A percentile compares a stretch with the other conserved stretches of the same genome.
These are phyloP conservation scores for Paratrypauchen microcephalus DNA, from an alignment of 2,797 vertebrate species.

Conservation along the genomic window DNA sequence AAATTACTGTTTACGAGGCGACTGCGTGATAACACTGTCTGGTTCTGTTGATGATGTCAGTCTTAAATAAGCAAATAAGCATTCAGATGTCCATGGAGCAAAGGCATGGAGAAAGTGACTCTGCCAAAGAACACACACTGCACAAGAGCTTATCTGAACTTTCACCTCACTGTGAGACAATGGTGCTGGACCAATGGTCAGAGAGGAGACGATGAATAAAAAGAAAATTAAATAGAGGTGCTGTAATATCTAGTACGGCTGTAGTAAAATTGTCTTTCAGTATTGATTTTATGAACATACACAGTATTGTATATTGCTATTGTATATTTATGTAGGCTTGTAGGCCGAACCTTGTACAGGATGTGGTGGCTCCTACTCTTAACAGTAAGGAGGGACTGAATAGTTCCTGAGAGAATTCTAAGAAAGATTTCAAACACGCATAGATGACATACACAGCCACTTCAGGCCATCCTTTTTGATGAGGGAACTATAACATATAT, in stretches of 20 bases:
- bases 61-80: conserved; percentile 7
- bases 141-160: conserved; percentile 9
- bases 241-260: not conserved
- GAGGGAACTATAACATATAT: too few species aligned
- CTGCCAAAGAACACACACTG: conserved; percentile 25
- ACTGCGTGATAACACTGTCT: not conserved
- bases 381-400: too few species aligned
- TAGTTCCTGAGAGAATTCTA: too few species aligned
- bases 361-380: too few species aligned
- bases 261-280: too few species aligned
- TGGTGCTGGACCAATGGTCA: conserved; percentile 14
- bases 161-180: conserved; percentile 6
- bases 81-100: conserved; percentile 5
- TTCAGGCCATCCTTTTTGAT: too few species aligned
- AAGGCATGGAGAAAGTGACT: not conserved
- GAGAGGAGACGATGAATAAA: conserved; percentile 16
- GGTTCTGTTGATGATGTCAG: conserved; percentile 3
- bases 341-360: too few species aligned
- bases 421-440: too few species aligned
- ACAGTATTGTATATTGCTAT: too few species aligned
- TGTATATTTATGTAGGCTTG: too few species aligned
- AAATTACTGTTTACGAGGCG: not conserved
- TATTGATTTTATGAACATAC: too few species aligned
- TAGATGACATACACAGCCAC: too few species aligned
- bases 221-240: conserved; percentile 13